Evolutionary conservation across 2,888 invertebrate species (phyloP).

Genomic region (Alsophila aescularia): DNA sequence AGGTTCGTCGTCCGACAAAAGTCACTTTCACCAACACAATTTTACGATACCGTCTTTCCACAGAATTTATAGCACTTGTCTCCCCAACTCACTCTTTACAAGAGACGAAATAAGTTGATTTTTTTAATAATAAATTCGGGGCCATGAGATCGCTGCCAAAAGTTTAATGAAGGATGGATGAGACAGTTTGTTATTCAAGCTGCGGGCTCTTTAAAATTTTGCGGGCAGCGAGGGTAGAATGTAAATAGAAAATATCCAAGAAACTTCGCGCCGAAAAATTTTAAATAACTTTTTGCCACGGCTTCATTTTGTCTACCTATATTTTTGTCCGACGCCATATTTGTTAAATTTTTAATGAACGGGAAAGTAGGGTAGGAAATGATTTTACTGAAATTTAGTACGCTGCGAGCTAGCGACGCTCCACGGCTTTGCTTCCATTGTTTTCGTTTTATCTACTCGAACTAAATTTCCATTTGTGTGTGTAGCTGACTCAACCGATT

Average conservation of each 20-base stretch:
- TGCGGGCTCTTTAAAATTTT: slow-evolving; percentile 27
- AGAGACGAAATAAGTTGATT: slow-evolving; percentile 42
- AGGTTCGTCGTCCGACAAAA: slow-evolving; percentile 63
- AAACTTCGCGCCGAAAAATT: slow-evolving; percentile 18
- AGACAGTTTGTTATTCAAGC: slow-evolving; percentile 38
- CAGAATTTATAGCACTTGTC: slow-evolving; percentile 43
- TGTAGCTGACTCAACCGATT: too few species aligned
- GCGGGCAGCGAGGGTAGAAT: slow-evolving; percentile 23
- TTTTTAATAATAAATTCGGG: slow-evolving; percentile 52
- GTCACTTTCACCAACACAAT: slow-evolving; percentile 65
- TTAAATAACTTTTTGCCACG: slow-evolving; percentile 21
- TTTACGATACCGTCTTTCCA: slow-evolving; percentile 49
- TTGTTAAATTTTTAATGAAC: slow-evolving; percentile 8
- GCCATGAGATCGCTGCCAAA: slow-evolving; percentile 43
- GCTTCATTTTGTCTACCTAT: slow-evolving; percentile 4
- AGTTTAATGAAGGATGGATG: slow-evolving; percentile 49
- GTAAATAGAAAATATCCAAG: slow-evolving; percentile 29
- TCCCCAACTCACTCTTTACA: slow-evolving; percentile 42
- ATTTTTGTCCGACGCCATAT: slow-evolving; percentile 5
- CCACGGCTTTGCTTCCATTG: background rate
- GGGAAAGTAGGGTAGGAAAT: background rate
- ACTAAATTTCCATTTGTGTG: too few species aligned
- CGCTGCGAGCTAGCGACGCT: background rate
- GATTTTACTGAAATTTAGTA: background rate
- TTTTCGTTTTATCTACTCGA: too few species aligned